phyloP scores from a whole-genome alignment of 1,140 invertebrate species.

The Thaumetopoea pityocampa region DNA sequence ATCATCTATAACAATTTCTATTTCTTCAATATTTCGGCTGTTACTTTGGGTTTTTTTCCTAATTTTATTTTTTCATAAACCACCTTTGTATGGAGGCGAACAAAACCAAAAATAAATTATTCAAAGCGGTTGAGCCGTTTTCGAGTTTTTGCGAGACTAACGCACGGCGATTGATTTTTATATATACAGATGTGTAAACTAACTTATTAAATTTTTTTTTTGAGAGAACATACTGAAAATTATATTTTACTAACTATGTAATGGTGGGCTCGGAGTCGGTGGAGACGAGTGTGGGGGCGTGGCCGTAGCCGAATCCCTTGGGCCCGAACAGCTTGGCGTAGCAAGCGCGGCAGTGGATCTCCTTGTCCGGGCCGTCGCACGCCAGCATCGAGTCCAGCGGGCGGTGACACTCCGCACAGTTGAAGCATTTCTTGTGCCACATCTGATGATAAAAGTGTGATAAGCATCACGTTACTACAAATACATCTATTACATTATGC shows the following conservation, averaged over 20 bases:
- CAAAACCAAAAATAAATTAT: too few relatives aligned
- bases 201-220: not conserved
- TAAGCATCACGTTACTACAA: constrained; percentile 1
- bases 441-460: constrained; percentile 76
- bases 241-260: constrained; percentile 79
- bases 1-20: too few relatives aligned
- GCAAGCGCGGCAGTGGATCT: constrained; percentile 92
- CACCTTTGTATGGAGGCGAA: too few relatives aligned
- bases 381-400: constrained; percentile 94
- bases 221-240: not conserved
- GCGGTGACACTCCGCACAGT: constrained; percentile 93
- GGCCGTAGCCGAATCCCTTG: constrained; percentile 93
- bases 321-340: constrained; percentile 94
- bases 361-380: constrained; percentile 91
- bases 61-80: too few relatives aligned
- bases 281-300: constrained; percentile 89
- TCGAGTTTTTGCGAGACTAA: too few relatives aligned
- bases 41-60: too few relatives aligned
- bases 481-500: too few relatives aligned
- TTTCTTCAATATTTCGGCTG: too few relatives aligned
- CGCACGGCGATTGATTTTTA: too few relatives aligned
- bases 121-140: too few relatives aligned
- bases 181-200: too few relatives aligned
- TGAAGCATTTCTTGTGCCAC: constrained; percentile 97
- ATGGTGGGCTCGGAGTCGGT: constrained; percentile 83